phyloP scores from a whole-genome alignment of 2,113 vertebrate genomes.

The Channa argus region DNA sequence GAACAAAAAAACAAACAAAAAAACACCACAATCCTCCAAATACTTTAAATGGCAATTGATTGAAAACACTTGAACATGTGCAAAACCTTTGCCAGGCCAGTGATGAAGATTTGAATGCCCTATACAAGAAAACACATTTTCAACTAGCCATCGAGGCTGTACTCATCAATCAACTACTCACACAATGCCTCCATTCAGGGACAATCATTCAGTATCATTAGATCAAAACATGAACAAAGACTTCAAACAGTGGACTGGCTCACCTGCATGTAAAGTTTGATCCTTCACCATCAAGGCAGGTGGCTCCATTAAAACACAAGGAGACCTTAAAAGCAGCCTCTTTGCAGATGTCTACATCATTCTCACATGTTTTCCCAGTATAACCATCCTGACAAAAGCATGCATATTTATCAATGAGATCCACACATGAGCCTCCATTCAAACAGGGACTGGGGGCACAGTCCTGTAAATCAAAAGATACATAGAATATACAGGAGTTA shows the following conservation, averaged over 20 bases:
- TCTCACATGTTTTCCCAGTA: slow-evolving; percentile 76
- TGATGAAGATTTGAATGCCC: too few relatives aligned
- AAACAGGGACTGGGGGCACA: slow-evolving; percentile 81
- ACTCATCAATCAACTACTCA: background rate
- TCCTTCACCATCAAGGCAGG: slow-evolving; percentile 79
- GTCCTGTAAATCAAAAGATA: slow-evolving; percentile 75
- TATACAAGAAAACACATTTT: background rate
- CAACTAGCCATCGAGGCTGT: background rate
- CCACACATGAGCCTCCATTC: slow-evolving; percentile 84
- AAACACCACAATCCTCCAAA: too few relatives aligned
- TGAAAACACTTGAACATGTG: too few relatives aligned
- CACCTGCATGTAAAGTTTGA: slow-evolving; percentile 86
- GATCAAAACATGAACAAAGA: background rate
- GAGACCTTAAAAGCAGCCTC: slow-evolving; percentile 54
- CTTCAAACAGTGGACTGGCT: background rate
- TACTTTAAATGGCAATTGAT: too few relatives aligned
- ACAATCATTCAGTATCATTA: background rate
- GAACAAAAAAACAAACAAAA: too few relatives aligned
- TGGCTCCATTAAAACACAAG: slow-evolving; percentile 81
- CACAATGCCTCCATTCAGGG: background rate
- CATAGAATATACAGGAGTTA: slow-evolving; percentile 5
- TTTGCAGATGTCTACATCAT: slow-evolving; percentile 76
- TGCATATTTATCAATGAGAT: slow-evolving; percentile 79
- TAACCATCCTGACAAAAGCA: slow-evolving; percentile 85
- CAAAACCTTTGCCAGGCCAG: too few relatives aligned